phyloP scores from a whole-genome alignment of 1,140 invertebrate species.

The Meloidogyne exigua region DNA sequence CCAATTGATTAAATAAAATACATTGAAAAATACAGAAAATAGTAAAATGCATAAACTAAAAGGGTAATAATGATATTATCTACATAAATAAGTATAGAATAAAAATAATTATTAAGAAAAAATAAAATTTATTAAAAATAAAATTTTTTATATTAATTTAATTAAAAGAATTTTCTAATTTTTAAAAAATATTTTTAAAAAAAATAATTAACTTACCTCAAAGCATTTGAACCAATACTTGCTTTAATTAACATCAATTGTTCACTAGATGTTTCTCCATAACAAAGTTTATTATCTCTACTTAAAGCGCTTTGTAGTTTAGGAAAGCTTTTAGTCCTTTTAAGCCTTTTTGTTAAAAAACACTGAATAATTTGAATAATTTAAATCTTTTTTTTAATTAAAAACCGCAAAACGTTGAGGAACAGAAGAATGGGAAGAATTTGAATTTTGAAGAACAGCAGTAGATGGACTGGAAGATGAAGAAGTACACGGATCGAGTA shows the following conservation, averaged over 20 bases:
- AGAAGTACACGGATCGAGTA: conserved; percentile 5
- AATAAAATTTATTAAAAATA: not conserved
- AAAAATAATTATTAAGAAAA: too few relatives aligned
- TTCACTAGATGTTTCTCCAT: not conserved
- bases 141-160: too few relatives aligned
- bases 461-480: not conserved
- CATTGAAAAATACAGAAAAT: too few relatives aligned
- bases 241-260: conserved; percentile 6
- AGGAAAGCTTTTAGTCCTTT: conserved; percentile 58
- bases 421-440: not conserved
- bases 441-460: not conserved
- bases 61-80: too few relatives aligned
- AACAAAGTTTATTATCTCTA: not conserved
- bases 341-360: conserved; percentile 59
- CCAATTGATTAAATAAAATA: too few relatives aligned
- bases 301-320: conserved; percentile 22
- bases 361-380: conserved; percentile 47
- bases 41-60: too few relatives aligned
- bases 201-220: not conserved
- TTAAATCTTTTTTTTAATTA: not conserved
- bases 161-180: not conserved
- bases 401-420: conserved; percentile 27
- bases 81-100: too few relatives aligned
- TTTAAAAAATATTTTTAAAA: too few relatives aligned
- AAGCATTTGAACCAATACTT: conserved; percentile 14